Percentiles rank a stretch among this genome's conserved stretches.
Conservation (phyloP, 2,797 vertebrate genomes). For the Cirrhinus mrigala region DNA sequence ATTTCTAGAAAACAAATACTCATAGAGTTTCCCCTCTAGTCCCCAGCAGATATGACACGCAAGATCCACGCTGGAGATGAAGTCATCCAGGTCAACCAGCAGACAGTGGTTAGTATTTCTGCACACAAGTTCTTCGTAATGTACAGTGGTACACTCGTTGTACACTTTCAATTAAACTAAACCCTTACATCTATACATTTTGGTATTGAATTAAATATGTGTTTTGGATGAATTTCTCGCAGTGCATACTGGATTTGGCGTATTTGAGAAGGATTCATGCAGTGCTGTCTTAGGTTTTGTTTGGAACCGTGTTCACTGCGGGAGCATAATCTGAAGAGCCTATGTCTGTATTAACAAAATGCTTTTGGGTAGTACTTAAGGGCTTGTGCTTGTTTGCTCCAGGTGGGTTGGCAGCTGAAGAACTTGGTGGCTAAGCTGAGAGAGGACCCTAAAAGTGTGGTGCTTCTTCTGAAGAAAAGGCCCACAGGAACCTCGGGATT, state of each 20-base stretch:
- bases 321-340: not conserved
- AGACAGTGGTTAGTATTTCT: slow-evolving; percentile 90
- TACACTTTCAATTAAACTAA: not conserved
- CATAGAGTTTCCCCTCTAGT: slow-evolving; percentile 73
- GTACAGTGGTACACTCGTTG: not conserved
- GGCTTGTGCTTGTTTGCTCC: slow-evolving; percentile 51
- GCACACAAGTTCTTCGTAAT: not conserved
- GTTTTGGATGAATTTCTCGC: not conserved
- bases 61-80: slow-evolving; percentile 97
- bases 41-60: slow-evolving; percentile 89
- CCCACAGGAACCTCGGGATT: slow-evolving; percentile 84
- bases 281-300: not conserved
- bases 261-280: not conserved
- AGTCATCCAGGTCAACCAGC: slow-evolving; percentile 92
- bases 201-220: not conserved
- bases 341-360: not conserved
- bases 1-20: not conserved
- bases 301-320: not conserved
- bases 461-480: slow-evolving; percentile 91
- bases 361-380: not conserved
- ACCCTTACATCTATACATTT: not conserved
- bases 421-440: slow-evolving; percentile 90
- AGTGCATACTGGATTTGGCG: not conserved
- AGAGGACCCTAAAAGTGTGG: slow-evolving; percentile 85
- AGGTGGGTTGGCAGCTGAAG: slow-evolving; percentile 98